Base-by-base conservation (phyloP, 2,797 vertebrate species). In the Lateolabrax maculatus region DNA sequence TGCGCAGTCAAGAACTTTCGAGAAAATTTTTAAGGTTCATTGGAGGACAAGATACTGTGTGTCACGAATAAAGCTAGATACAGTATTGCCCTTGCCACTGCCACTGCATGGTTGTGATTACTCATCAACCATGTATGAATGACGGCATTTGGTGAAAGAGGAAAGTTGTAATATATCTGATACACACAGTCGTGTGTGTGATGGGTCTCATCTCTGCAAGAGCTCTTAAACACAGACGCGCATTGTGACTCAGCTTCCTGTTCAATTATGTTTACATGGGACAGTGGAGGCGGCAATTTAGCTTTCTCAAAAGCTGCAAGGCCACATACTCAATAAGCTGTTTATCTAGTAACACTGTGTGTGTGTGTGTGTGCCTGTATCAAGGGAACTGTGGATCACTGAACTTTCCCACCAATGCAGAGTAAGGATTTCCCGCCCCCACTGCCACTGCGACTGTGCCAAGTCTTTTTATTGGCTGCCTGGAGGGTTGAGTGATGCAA, bases 161-260 rank as follows among this genome's bases (percentile, higher is more conserved):
- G 67, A 83, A 77, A 84, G 86, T 80, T 80, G 77, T 85, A 84
- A 89, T 89, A 89, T 89, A 76, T 83, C 52, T 82, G 71, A 88
- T 81, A 78, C 71, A 79, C 72, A 75, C 53, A 74, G 67, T 69
- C 44, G 71, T 72, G 70, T 46, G 60, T 71, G 41, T 68, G 85
- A 86, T 13, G 21, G 72, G 85, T 73, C 76, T 86, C 70, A 37
- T 83, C 71, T 79, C 76, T 75, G 70, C 41, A 62, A 84, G 83
- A 80, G 79, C 84, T 83, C 69, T 77, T 79, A 86, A 85, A 90
- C 66, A 87, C 80, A 84, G 29, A 75, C 58, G 43, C 55, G 9
- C 66, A 68, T 27, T 80, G 85, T 92, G 92, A 92, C 83, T 90
- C 88, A 92, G 65, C 62, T 66, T 87, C 62, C 61, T 78, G 80